Conservation (phyloP, 2,797 vertebrate species). For the Gobio occitaniae region DNA sequence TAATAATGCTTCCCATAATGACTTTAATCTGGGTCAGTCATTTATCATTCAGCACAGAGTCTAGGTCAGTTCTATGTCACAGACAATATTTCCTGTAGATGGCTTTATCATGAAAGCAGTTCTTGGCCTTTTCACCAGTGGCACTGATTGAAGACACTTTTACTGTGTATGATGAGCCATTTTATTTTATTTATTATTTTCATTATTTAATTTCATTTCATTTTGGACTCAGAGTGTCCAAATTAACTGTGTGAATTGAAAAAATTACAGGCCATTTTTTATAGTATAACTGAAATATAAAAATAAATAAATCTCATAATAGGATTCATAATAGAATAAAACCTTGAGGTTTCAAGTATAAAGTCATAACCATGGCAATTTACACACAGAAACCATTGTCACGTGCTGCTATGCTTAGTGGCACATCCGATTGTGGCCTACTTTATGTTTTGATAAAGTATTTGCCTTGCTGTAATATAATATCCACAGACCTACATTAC, state of each 20-base stretch:
- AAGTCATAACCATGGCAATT: too few relatives aligned
- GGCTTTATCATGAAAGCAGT: conserved; percentile 18
- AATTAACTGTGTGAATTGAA: neutral
- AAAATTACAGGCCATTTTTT: neutral
- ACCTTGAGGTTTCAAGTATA: neutral
- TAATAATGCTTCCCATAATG: conserved; percentile 29
- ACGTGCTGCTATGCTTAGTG: neutral
- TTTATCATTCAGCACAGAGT: conserved; percentile 24
- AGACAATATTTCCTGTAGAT: conserved; percentile 38
- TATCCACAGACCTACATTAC: neutral
- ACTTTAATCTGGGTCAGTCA: conserved; percentile 40
- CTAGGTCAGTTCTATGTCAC: conserved; percentile 17
- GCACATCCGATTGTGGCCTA: neutral
- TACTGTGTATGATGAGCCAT: neutral
- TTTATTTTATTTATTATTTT: too few relatives aligned
- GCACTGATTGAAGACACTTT: conserved; percentile 29
- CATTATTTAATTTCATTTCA: too few relatives aligned
- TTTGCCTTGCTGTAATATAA: neutral
- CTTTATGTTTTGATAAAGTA: neutral
- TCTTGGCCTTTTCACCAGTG: conserved; percentile 15
- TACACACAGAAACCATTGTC: too few relatives aligned
- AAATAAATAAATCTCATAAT: neutral
- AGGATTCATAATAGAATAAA: neutral
- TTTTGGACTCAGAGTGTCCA: neutral
- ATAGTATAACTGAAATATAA: neutral